These are phyloP conservation scores for Ganaspis brasiliensis DNA, from an alignment of 2,888 invertebrate species.

Conservation along the genomic window DNA sequence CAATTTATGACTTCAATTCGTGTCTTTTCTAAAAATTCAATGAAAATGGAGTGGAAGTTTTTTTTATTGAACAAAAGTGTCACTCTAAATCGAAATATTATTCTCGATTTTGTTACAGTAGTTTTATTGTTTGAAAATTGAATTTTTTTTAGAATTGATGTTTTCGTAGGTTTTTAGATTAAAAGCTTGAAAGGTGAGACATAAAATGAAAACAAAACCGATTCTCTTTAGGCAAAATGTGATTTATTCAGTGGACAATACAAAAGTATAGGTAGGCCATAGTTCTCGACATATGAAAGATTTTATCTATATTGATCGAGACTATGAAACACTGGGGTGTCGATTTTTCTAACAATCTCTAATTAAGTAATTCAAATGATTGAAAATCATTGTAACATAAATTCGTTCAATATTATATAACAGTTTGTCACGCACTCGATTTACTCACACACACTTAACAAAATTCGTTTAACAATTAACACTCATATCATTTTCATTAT, in stretches of 20 bases:
- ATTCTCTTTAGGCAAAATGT: conserved; percentile 2
- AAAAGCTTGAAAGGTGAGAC: no score
- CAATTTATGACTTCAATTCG: background rate
- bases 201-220: background rate
- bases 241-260: conserved; percentile 27
- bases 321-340: conserved; percentile 12
- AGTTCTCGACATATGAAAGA: conserved; percentile 24
- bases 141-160: no score
- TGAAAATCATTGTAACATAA: conserved; percentile 20
- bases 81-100: no score
- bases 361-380: conserved; percentile 4
- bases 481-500: conserved; percentile 8
- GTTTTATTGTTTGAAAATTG: no score
- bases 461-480: conserved; percentile 23
- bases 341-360: conserved; percentile 35
- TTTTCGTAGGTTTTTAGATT: no score
- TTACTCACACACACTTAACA: conserved; percentile 15
- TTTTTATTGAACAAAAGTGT: no score
- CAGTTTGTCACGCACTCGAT: background rate
- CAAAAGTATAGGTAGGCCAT: conserved; percentile 36
- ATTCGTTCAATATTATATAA: conserved; percentile 24
- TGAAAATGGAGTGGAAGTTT: no score
- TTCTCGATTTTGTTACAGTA: no score
- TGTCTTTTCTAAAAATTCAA: background rate
- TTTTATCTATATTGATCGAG: conserved; percentile 10